Conservation (phyloP, 2,888 invertebrate genomes). For the Cenopis cana region DNA sequence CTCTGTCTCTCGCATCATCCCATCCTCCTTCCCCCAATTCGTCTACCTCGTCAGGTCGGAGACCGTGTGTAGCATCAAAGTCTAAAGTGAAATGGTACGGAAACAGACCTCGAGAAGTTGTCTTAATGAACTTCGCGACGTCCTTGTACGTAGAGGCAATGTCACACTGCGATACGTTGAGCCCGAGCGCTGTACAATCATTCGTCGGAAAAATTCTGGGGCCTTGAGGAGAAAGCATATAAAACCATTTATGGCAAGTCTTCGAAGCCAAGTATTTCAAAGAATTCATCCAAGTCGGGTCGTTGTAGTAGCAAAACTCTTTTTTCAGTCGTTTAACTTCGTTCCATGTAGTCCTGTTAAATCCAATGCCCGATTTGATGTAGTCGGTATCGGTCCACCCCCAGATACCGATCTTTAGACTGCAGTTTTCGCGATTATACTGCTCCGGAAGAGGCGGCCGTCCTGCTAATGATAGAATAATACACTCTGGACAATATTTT, state of each 20-base stretch:
- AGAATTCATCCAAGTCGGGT: constrained; percentile 21
- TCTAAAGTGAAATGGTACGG: constrained; percentile 6
- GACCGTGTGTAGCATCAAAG: constrained; percentile 3
- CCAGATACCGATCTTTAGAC: constrained; percentile 11
- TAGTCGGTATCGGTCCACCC: constrained; percentile 29
- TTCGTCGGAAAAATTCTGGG: constrained; percentile 64
- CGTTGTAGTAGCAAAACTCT: constrained; percentile 27
- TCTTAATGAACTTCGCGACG: constrained; percentile 5
- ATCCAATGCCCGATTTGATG: constrained; percentile 21
- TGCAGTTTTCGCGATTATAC: constrained; percentile 5
- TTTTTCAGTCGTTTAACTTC: constrained; percentile 17
- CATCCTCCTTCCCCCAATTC: constrained; percentile 36
- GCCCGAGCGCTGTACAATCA: constrained; percentile 46
- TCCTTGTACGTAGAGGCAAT: constrained; percentile 1
- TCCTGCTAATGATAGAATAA: neutral
- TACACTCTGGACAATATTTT: constrained; percentile 13
- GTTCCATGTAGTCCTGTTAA: constrained; percentile 29
- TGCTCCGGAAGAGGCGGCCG: neutral
- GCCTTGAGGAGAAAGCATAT: constrained; percentile 14
- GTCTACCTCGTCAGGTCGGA: neutral
- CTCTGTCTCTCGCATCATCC: constrained; percentile 25
- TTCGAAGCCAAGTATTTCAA: constrained; percentile 32
- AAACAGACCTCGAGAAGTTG: constrained; percentile 5
- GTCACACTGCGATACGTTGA: neutral
- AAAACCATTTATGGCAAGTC: constrained; percentile 1